Conservation (phyloP, 2,888 invertebrate species). For the Drosophila bunnanda region DNA sequence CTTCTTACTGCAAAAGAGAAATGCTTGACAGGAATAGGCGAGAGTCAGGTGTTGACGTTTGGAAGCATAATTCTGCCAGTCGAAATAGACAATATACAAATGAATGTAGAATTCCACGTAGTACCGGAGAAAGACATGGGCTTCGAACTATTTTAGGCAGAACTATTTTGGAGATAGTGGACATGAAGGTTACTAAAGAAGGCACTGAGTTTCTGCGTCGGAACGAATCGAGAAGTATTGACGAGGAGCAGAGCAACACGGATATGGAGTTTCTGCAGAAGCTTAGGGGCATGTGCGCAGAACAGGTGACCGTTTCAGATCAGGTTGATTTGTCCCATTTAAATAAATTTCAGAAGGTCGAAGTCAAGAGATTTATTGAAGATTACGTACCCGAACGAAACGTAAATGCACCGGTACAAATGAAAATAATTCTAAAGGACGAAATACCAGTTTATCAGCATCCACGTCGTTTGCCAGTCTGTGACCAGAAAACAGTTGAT, state of each 20-base stretch:
- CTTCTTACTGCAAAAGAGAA: background rate
- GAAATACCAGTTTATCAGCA: too few species aligned
- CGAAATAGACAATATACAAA: conserved; percentile 1
- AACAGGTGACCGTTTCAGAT: background rate
- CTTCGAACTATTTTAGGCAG: too few species aligned
- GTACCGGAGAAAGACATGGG: conserved; percentile 2
- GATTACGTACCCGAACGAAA: too few species aligned
- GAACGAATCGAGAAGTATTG: background rate
- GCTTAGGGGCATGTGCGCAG: background rate
- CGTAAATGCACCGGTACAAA: too few species aligned
- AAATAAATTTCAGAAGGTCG: too few species aligned
- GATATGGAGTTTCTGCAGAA: background rate
- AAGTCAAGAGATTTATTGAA: too few species aligned
- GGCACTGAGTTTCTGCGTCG: background rate
- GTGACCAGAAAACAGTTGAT: too few species aligned
- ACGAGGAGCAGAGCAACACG: too few species aligned
- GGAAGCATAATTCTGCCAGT: background rate
- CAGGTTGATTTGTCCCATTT: background rate
- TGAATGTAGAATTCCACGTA: conserved; percentile 2
- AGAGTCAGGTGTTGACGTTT: background rate
- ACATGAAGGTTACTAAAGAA: background rate
- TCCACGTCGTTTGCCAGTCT: too few species aligned
- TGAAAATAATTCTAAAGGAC: too few species aligned
- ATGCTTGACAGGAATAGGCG: conserved; percentile 5
- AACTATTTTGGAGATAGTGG: too few species aligned